These are phyloP conservation scores for Diceros bicornis DNA, from an alignment of 2,797 vertebrate species.

Conservation along the genomic window DNA sequence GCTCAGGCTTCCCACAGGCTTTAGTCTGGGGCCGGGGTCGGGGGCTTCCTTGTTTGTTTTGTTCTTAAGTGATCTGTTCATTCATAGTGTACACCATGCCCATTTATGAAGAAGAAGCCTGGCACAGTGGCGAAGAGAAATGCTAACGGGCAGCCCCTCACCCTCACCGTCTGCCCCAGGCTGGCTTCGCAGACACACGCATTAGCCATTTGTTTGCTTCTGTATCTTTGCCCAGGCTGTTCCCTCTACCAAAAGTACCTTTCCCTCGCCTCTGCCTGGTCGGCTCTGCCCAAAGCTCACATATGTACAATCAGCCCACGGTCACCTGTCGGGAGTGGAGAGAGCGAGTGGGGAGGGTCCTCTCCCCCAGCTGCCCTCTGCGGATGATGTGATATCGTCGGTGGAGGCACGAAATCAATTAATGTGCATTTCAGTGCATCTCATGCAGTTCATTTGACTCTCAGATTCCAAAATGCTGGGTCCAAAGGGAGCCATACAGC, in stretches of 20 bases:
- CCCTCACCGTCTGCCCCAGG: neutral
- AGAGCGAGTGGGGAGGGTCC: neutral
- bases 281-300: neutral
- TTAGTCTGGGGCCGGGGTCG: neutral
- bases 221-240: neutral
- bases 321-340: neutral
- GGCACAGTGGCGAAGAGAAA: neutral
- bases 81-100: neutral
- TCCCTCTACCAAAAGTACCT: neutral
- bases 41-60: neutral
- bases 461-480: neutral
- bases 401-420: neutral
- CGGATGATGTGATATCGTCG: neutral
- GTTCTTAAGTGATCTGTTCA: neutral
- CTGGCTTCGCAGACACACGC: neutral
- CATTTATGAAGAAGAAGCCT: neutral
- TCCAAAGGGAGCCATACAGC: neutral
- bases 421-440: neutral
- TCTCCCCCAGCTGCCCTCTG: neutral
- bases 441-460: neutral
- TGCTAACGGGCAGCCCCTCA: neutral
- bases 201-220: neutral
- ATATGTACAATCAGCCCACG: neutral
- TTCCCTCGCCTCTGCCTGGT: neutral
- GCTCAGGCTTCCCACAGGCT: neutral